These are phyloP conservation scores for Heliconius hortense DNA, from an alignment of 2,888 invertebrate genomes.

Conservation along the genomic window DNA sequence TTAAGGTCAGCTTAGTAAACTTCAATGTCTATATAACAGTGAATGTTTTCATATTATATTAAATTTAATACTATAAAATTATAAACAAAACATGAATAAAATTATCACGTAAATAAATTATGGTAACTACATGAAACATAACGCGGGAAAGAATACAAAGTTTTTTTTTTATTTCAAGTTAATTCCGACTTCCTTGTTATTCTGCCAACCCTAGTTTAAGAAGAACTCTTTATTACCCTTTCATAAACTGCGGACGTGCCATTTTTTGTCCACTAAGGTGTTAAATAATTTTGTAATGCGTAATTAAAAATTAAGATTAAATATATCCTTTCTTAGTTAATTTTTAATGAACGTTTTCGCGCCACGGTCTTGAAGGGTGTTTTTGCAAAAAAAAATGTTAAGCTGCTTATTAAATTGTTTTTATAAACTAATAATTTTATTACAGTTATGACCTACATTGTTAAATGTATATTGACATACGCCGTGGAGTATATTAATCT, in stretches of 20 bases:
- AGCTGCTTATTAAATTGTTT: constrained; percentile 62
- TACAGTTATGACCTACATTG: constrained; percentile 37
- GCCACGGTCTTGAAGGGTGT: constrained; percentile 48
- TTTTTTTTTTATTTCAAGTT: constrained; percentile 23
- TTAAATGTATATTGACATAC: constrained; percentile 65
- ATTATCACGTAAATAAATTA: constrained; percentile 12
- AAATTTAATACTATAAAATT: neutral
- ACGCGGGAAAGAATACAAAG: constrained; percentile 7
- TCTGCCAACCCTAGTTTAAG: constrained; percentile 35
- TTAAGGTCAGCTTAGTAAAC: neutral
- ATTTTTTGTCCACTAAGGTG: constrained; percentile 70
- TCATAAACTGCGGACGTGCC: constrained; percentile 47
- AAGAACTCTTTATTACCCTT: constrained; percentile 41
- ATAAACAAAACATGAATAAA: neutral
- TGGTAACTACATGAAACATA: constrained; percentile 1
- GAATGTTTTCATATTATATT: neutral
- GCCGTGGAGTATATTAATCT: constrained; percentile 36
- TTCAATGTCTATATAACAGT: neutral
- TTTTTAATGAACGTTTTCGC: constrained; percentile 53
- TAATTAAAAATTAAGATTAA: constrained; percentile 74
- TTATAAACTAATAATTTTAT: constrained; percentile 23
- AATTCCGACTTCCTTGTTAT: constrained; percentile 35
- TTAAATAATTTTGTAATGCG: constrained; percentile 57
- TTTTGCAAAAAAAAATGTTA: constrained; percentile 51
- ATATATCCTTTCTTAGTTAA: constrained; percentile 54